phyloP scores from a whole-genome alignment of 1,140 invertebrate species.

The Drosophila parvula region DNA sequence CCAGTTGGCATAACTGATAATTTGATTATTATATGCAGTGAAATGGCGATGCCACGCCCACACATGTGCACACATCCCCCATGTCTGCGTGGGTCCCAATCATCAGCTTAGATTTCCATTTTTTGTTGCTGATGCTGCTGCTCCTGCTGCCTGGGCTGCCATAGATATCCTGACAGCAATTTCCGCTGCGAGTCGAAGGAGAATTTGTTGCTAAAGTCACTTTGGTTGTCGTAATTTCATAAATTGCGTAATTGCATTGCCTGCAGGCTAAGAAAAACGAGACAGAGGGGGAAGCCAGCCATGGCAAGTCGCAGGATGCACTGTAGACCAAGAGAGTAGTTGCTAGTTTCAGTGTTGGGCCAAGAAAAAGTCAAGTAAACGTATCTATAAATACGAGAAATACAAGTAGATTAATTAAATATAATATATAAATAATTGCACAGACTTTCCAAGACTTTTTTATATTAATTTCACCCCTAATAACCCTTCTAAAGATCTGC shows the following conservation, averaged over 20 bases:
- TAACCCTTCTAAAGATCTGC: neutral
- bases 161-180: slow-evolving; percentile 41
- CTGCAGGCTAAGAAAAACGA: neutral
- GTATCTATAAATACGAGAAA: no score
- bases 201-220: slow-evolving; percentile 57
- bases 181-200: slow-evolving; percentile 43
- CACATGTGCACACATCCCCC: neutral
- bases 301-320: neutral
- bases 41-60: neutral
- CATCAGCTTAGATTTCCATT: slow-evolving; percentile 35
- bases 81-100: slow-evolving; percentile 15
- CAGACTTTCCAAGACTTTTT: neutral
- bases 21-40: slow-evolving; percentile 58
- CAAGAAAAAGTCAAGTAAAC: no score
- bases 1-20: slow-evolving; percentile 68
- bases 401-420: neutral
- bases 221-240: slow-evolving; percentile 60
- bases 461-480: neutral
- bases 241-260: slow-evolving; percentile 72
- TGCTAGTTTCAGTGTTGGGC: no score
- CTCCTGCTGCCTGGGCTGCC: slow-evolving; percentile 26
- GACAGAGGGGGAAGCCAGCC: neutral
- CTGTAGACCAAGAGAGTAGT: neutral
- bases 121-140: slow-evolving; percentile 1
- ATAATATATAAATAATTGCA: neutral